These are phyloP conservation scores for Dryocosmus kuriphilus DNA, from an alignment of 2,888 invertebrate genomes.

Conservation along the genomic window DNA sequence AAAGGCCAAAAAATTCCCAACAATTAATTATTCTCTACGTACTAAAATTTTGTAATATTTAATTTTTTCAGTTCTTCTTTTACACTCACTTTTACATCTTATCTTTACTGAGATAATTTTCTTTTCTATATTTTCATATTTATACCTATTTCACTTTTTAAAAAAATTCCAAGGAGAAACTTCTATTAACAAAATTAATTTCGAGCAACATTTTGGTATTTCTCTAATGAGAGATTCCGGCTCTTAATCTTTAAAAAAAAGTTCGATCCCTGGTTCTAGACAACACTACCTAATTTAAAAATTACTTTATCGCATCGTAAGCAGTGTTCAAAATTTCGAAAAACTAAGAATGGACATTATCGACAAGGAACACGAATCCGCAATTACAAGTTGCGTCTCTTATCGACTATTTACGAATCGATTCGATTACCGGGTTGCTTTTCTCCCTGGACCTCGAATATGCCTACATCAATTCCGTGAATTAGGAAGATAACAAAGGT, in stretches of 20 bases:
- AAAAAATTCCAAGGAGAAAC: too few species aligned
- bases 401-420: constrained; percentile 8
- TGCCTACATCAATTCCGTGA: neutral
- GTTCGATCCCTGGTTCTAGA: neutral
- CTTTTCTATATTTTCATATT: too few species aligned
- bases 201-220: neutral
- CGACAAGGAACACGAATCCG: constrained; percentile 64
- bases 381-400: constrained; percentile 64
- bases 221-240: neutral
- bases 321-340: neutral
- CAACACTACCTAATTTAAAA: neutral
- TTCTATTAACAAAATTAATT: too few species aligned
- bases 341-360: constrained; percentile 56
- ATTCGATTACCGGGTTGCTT: neutral
- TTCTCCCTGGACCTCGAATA: neutral
- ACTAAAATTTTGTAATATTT: too few species aligned
- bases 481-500: neutral
- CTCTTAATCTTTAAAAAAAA: neutral
- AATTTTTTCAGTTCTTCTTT: too few species aligned
- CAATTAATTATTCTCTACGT: too few species aligned
- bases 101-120: too few species aligned
- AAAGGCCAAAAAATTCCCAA: too few species aligned
- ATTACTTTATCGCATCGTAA: neutral
- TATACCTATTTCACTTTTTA: too few species aligned
- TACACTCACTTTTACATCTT: too few species aligned